Evolutionary conservation across 2,113 vertebrate genomes (phyloP).

Genomic region (Neoarius graeffei): DNA sequence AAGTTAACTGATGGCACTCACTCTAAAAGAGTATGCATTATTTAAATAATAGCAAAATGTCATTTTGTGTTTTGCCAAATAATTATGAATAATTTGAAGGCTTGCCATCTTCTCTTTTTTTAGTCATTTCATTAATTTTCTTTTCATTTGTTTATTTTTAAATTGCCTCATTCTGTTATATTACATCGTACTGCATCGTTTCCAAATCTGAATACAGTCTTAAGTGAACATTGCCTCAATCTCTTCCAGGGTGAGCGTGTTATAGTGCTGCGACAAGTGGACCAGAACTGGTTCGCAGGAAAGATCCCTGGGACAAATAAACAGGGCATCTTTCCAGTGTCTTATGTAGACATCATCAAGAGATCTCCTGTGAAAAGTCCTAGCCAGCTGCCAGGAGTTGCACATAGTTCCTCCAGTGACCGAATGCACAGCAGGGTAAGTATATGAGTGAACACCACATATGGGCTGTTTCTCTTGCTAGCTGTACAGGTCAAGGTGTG

Average conservation of each 20-base stretch:
- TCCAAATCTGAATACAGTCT: not conserved
- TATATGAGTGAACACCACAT: not conserved
- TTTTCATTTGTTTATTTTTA: not conserved
- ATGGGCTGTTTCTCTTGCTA: not conserved
- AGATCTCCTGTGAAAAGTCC: constrained; percentile 72
- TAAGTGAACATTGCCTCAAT: not conserved
- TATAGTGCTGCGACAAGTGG: constrained; percentile 82
- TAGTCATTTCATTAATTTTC: not conserved
- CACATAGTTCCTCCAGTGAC: constrained; percentile 78
- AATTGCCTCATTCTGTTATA: not conserved
- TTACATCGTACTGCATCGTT: not conserved
- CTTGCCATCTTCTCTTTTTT: not conserved
- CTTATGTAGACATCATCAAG: constrained; percentile 84
- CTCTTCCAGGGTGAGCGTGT: constrained; percentile 81
- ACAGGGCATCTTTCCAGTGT: constrained; percentile 89
- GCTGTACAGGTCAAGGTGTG: not conserved
- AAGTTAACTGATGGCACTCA: not conserved
- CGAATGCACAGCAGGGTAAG: constrained; percentile 82
- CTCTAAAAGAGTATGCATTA: not conserved
- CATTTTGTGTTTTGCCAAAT: not conserved
- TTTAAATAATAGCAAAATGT: not conserved
- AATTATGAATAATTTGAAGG: not conserved
- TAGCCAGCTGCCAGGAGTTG: constrained; percentile 75
- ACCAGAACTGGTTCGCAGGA: constrained; percentile 90
- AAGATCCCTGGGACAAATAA: constrained; percentile 81